These are phyloP conservation scores for Cosmorhoe ocellata DNA, from an alignment of 2,888 invertebrate species.

Conservation along the genomic window DNA sequence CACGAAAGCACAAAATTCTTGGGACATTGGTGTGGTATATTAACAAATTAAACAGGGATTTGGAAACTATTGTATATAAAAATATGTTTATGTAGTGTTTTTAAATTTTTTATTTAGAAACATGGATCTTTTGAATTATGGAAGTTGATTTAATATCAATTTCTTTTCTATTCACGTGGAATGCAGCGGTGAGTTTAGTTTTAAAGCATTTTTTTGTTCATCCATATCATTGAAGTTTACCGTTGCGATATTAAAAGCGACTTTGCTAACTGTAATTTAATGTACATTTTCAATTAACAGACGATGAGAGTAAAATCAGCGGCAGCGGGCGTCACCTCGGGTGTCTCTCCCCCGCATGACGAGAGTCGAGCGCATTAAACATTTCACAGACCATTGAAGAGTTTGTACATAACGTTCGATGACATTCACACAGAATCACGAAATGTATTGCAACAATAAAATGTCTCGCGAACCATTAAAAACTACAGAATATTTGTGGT, in stretches of 20 bases:
- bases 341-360: slow-evolving; percentile 85
- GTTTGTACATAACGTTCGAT: slow-evolving; percentile 3
- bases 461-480: neutral
- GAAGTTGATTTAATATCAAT: slow-evolving; percentile 1
- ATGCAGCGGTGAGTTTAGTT: slow-evolving; percentile 9
- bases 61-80: slow-evolving; percentile 18
- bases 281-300: slow-evolving; percentile 46
- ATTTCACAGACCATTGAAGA: slow-evolving; percentile 11
- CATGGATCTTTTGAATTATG: neutral
- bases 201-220: neutral
- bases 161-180: slow-evolving; percentile 3
- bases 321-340: slow-evolving; percentile 84
- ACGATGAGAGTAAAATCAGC: slow-evolving; percentile 84
- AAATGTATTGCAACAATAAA: slow-evolving; percentile 4
- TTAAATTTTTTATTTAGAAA: slow-evolving; percentile 1
- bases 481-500: neutral
- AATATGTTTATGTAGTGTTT: slow-evolving; percentile 22
- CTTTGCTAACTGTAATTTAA: slow-evolving; percentile 5
- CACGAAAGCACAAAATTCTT: slow-evolving; percentile 20
- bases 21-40: slow-evolving; percentile 25
- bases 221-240: neutral
- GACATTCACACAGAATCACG: neutral
- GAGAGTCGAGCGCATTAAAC: slow-evolving; percentile 66
- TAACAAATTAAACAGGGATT: slow-evolving; percentile 37
- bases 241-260: neutral